A percentile compares a stretch with the other conserved stretches of the same genome.
These are phyloP conservation scores for Chironomus riparius DNA, from an alignment of 2,888 invertebrate genomes.

Conservation along the genomic window DNA sequence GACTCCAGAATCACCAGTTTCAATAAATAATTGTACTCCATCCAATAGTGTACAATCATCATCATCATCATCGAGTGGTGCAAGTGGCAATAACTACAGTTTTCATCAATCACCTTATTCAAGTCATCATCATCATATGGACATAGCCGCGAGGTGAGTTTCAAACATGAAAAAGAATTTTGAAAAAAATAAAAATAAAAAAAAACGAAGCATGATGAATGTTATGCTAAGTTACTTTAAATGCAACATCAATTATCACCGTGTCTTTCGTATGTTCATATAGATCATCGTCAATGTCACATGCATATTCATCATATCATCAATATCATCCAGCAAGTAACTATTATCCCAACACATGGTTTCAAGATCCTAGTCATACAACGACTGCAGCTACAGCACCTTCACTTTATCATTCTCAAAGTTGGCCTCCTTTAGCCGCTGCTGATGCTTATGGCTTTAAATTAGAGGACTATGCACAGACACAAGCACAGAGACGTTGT, in stretches of 20 bases:
- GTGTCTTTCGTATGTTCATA: neutral
- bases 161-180: neutral
- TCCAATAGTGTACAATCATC: constrained; percentile 12
- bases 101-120: constrained; percentile 35
- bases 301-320: constrained; percentile 34
- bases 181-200: neutral
- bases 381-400: neutral
- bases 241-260: constrained; percentile 3
- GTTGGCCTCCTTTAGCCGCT: constrained; percentile 36
- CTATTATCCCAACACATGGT: constrained; percentile 18
- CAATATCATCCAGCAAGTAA: constrained; percentile 20
- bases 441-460: constrained; percentile 31
- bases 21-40: neutral
- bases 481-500: constrained; percentile 58
- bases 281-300: constrained; percentile 29
- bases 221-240: neutral
- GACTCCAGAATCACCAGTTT: constrained; percentile 10
- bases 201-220: neutral
- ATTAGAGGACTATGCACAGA: constrained; percentile 36
- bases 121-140: constrained; percentile 35
- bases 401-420: constrained; percentile 29
- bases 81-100: constrained; percentile 15
- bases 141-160: constrained; percentile 28
- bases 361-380: constrained; percentile 21
- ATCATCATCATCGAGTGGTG: neutral